phyloP scores from a whole-genome alignment of 2,888 invertebrate genomes.

The Icerya purchasi region DNA sequence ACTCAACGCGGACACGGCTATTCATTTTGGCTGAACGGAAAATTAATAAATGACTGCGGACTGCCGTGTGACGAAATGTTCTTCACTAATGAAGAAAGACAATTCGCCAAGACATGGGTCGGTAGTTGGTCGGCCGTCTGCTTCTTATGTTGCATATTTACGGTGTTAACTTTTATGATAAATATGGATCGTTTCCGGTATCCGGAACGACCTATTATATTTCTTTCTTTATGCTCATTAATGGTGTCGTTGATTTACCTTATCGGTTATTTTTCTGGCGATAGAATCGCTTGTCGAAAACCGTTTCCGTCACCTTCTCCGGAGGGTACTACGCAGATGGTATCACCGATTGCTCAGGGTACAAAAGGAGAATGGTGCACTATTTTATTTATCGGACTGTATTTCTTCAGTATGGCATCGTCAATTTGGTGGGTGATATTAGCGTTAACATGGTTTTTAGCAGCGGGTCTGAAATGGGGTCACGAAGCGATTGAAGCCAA shows the following conservation, averaged over 20 bases:
- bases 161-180: slow-evolving; percentile 76
- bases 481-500: slow-evolving; percentile 95
- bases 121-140: slow-evolving; percentile 83
- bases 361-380: slow-evolving; percentile 68
- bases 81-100: slow-evolving; percentile 58
- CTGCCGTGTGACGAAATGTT: slow-evolving; percentile 86
- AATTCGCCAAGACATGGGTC: slow-evolving; percentile 75
- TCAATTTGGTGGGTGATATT: slow-evolving; percentile 96
- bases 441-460: slow-evolving; percentile 88
- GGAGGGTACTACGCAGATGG: slow-evolving; percentile 47
- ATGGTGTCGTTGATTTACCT: slow-evolving; percentile 85
- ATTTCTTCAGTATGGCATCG: slow-evolving; percentile 90
- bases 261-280: slow-evolving; percentile 60
- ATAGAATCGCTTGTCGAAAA: slow-evolving; percentile 61
- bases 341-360: slow-evolving; percentile 70
- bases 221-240: slow-evolving; percentile 84
- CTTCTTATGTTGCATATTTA: slow-evolving; percentile 74
- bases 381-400: slow-evolving; percentile 83
- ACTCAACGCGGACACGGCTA: slow-evolving; percentile 59
- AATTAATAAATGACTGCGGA: slow-evolving; percentile 52
- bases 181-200: slow-evolving; percentile 90
- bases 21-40: slow-evolving; percentile 56
- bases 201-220: slow-evolving; percentile 93
- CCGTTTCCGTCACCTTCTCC: slow-evolving; percentile 47
- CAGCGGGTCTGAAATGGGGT: slow-evolving; percentile 92